Evolutionary conservation across 2,888 invertebrate genomes (phyloP).

Genomic region (Eupsilia transversa): DNA sequence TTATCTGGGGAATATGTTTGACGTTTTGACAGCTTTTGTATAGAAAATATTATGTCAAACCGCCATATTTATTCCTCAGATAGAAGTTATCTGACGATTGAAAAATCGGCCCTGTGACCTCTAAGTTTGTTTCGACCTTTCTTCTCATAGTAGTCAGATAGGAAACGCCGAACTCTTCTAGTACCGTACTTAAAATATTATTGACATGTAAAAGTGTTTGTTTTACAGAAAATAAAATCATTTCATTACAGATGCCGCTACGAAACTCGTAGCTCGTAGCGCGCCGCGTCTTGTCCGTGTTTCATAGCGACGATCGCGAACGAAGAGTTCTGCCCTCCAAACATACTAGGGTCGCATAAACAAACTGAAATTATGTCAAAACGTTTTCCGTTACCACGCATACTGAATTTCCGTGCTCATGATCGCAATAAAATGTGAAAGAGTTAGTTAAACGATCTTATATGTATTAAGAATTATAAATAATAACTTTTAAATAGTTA

Average conservation of each 20-base stretch:
- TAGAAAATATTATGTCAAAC: too few species aligned
- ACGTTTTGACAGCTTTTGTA: too few species aligned
- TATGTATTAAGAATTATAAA: neutral
- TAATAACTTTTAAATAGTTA: neutral
- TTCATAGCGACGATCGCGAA: slow-evolving; percentile 8
- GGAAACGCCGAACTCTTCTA: too few species aligned
- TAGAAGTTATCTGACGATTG: too few species aligned
- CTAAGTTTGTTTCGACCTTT: too few species aligned
- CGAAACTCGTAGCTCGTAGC: slow-evolving; percentile 18
- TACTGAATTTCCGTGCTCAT: neutral
- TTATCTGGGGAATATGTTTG: too few species aligned
- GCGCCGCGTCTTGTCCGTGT: neutral
- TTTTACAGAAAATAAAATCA: too few species aligned
- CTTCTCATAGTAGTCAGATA: too few species aligned
- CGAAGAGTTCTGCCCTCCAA: slow-evolving; percentile 36
- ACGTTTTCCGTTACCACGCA: neutral
- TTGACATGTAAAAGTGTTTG: too few species aligned
- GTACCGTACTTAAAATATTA: too few species aligned
- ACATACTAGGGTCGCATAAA: slow-evolving; percentile 23
- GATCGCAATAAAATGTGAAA: neutral
- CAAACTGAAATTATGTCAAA: neutral
- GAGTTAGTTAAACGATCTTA: neutral
- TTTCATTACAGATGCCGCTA: slow-evolving; percentile 27
- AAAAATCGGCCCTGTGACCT: too few species aligned
- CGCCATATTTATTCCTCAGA: too few species aligned